These are phyloP conservation scores for Anisognathus igniventris DNA, from an alignment of 2,797 vertebrate species.

Conservation along the genomic window DNA sequence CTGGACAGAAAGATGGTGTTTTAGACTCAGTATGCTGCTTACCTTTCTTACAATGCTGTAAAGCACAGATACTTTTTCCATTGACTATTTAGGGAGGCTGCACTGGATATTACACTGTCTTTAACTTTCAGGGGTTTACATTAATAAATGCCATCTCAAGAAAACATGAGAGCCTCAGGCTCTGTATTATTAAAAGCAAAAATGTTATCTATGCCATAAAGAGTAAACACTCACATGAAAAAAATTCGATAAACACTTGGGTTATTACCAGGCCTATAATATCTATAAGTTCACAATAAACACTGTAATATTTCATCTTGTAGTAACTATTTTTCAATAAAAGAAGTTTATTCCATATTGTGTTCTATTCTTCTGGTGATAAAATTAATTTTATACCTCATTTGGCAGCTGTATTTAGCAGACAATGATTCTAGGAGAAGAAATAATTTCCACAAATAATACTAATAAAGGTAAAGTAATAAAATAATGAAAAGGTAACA, in stretches of 20 bases:
- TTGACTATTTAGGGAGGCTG: background rate
- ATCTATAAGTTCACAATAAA: background rate
- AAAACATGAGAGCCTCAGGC: background rate
- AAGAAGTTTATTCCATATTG: background rate
- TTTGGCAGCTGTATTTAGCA: background rate
- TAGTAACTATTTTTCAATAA: background rate
- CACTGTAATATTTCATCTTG: background rate
- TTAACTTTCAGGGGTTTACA: background rate
- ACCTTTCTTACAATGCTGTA: background rate
- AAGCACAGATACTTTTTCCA: background rate
- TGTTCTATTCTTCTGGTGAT: background rate
- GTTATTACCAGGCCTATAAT: background rate
- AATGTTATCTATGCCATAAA: background rate
- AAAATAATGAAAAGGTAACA: background rate
- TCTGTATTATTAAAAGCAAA: background rate
- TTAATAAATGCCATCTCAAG: background rate
- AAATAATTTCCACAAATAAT: background rate
- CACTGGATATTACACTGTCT: fast-evolving
- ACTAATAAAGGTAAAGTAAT: background rate
- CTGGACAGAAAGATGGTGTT: background rate
- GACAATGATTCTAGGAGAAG: background rate
- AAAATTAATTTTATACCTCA: background rate
- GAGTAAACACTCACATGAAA: background rate
- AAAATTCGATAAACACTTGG: background rate
- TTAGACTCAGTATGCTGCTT: background rate